phyloP scores from a whole-genome alignment of 2,888 invertebrate species.

The Allophyes oxyacanthae region DNA sequence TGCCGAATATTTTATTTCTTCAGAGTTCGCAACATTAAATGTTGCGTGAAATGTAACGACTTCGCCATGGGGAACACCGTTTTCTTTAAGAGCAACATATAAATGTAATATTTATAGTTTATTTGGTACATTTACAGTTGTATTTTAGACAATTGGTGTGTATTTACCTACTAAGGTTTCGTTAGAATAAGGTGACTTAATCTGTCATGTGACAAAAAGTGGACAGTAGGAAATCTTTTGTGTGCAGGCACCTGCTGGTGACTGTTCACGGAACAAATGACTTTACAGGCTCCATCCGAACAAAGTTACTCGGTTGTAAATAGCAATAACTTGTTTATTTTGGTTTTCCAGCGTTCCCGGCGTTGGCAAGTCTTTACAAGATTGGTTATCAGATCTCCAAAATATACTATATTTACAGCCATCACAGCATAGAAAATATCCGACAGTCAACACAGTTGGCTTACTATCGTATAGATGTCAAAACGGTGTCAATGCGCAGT shows the following conservation, averaged over 20 bases:
- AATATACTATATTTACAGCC: background rate
- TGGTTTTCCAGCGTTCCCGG: too few species aligned
- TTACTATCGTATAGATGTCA: conserved; percentile 26
- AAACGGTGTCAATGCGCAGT: too few species aligned
- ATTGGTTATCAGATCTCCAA: too few species aligned
- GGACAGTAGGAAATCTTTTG: too few species aligned
- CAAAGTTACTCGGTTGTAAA: too few species aligned
- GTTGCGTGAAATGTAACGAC: conserved; percentile 74
- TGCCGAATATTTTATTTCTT: conserved; percentile 65
- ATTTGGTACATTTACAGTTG: conserved; percentile 20
- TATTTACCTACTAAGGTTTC: background rate
- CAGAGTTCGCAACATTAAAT: conserved; percentile 67
- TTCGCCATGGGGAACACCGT: conserved; percentile 61
- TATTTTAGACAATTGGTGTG: conserved; percentile 10
- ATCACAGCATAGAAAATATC: conserved; percentile 4
- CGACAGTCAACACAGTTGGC: conserved; percentile 26
- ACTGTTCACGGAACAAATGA: too few species aligned
- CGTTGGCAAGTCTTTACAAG: too few species aligned
- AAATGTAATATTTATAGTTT: conserved; percentile 36
- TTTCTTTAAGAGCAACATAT: conserved; percentile 55
- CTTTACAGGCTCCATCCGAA: too few species aligned
- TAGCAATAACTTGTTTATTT: too few species aligned
- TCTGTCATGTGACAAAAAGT: too few species aligned
- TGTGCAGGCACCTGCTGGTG: too few species aligned
- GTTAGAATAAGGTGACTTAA: background rate